Base-by-base conservation (phyloP, 2,113 vertebrate genomes). In the Malurus elegans region DNA sequence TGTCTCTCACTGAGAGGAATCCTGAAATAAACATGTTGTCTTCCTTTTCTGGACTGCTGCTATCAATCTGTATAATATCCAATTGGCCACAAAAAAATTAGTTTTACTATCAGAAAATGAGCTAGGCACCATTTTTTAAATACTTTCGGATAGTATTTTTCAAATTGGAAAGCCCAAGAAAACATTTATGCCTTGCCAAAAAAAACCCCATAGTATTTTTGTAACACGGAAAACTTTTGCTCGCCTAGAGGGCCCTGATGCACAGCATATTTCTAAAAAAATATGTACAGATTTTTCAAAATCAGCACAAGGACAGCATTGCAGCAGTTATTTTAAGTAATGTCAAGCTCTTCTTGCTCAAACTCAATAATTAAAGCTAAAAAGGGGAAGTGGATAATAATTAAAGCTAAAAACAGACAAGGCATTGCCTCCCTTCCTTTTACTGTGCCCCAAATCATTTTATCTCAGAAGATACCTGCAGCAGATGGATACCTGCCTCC, bases 401-500 rank as follows among this genome's bases (percentile, higher is more conserved):
- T 70, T 76, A 78, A 65, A 72, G 32, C 25, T 42, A 32, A 86
- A 86, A 69, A 86, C 66, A 79, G 72, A 78, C 34, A 66, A 70
- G 64, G 36, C 31, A 10, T 53, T 34, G 32, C 29, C 51, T 36
- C 34, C n/a, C n/a, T 93, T 71, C 44, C 51, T 80, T 47, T 92
- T n/a, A 64, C 7, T 18, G 21, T 26, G 21, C 40, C 47, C 56
- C 65, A 88, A 74, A 70, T 66, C 2, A 54, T 62, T 78, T 71
- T 48, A 34, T 47, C 34, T 12, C 47, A 67, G 25, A 70, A 92
- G 28, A 24, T 34, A 18, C 42, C 75, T 84, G 58, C 75, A 74
- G 83, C 34, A 91, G 72, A 29, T 29, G 47, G 44, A 44, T 19
- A 24, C 56, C 67, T 84, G 76, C 62, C 44, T 84, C 67, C 72